Conservation (phyloP, 1,140 invertebrate genomes). For the Drosophila funebris region DNA sequence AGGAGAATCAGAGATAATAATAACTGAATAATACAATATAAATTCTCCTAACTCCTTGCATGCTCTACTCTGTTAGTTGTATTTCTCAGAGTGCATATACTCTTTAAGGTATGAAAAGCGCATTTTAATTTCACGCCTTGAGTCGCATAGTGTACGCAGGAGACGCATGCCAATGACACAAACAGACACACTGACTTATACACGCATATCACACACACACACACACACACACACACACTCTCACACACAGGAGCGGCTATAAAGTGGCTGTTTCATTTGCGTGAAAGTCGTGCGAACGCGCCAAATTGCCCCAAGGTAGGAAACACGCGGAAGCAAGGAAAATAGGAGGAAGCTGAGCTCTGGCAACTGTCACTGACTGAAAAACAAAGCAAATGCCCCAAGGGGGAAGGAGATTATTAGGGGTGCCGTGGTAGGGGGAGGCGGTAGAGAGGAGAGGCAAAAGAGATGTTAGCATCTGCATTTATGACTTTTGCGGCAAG, state of each 20-base stretch:
- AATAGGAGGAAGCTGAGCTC: not conserved
- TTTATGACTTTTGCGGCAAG: conserved; percentile 79
- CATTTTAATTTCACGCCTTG: conserved; percentile 66
- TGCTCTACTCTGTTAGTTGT: not conserved
- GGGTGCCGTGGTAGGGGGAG: not conserved
- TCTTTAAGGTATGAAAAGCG: conserved; percentile 23
- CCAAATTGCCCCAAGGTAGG: conserved; percentile 67
- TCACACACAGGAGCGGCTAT: conserved; percentile 45
- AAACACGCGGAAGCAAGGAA: not conserved
- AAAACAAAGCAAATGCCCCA: conserved; percentile 73
- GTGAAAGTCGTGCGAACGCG: conserved; percentile 73
- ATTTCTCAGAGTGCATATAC: not conserved
- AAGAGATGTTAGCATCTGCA: conserved; percentile 79
- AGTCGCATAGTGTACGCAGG: conserved; percentile 39
- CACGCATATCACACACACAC: no score
- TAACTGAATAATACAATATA: no score
- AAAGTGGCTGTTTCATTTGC: conserved; percentile 78
- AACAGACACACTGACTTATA: conserved; percentile 7
- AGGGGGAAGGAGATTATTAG: conserved; percentile 21
- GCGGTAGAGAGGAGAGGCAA: conserved; percentile 11
- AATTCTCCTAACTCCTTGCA: no score
- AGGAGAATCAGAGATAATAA: no score
- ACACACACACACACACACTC: not conserved
- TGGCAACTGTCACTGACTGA: conserved; percentile 20
- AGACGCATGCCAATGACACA: conserved; percentile 36